Conservation (phyloP, 2,797 vertebrate genomes). For the Diglossa cyanea region DNA sequence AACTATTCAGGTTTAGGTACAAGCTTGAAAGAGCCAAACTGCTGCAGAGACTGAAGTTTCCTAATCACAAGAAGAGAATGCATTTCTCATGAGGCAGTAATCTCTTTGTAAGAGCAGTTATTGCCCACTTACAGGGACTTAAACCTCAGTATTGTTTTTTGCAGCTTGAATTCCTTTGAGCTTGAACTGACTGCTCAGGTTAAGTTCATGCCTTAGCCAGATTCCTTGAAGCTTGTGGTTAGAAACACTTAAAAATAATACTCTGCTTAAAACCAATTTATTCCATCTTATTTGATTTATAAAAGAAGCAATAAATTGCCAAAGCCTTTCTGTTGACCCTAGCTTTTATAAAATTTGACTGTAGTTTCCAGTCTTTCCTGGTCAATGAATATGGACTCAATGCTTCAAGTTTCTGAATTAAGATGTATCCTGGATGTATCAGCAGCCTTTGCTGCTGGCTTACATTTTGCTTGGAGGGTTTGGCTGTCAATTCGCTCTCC, state of each 20-base stretch:
- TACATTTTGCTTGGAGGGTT: neutral
- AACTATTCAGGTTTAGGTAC: neutral
- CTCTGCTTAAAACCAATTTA: neutral
- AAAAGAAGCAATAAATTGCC: neutral
- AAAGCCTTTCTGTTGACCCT: neutral
- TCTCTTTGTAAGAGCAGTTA: neutral
- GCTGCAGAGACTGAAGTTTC: neutral
- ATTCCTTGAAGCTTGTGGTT: constrained; percentile 1
- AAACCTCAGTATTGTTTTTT: neutral
- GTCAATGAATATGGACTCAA: neutral
- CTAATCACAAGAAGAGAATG: neutral
- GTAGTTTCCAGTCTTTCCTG: neutral
- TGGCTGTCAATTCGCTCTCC: neutral
- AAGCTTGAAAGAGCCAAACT: neutral
- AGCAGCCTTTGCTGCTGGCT: neutral
- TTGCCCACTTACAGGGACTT: neutral
- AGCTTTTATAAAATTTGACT: neutral
- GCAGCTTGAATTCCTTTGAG: neutral
- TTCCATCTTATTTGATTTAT: neutral
- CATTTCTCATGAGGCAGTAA: neutral
- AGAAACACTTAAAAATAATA: neutral
- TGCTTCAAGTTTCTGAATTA: neutral
- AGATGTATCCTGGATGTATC: neutral
- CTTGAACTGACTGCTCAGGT: neutral
- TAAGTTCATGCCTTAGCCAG: neutral